Evolutionary conservation across 2,113 vertebrate species (phyloP).

Genomic region (Spea multiplicata): DNA sequence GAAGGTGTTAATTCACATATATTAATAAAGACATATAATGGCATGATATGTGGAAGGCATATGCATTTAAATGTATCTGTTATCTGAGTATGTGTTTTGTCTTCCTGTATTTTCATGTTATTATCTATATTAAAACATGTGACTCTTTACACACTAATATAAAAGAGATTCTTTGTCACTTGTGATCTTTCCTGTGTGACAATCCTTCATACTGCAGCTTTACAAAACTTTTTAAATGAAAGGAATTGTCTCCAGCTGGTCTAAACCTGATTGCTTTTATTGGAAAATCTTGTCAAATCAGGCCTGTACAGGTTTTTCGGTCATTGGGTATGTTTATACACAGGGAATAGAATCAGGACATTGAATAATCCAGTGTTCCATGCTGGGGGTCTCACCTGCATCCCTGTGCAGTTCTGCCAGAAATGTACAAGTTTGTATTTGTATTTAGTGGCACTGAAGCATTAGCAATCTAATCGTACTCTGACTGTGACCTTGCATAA

Average conservation of each 20-base stretch:
- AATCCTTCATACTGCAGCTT: background rate
- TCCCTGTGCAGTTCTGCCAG: background rate
- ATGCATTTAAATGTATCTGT: too few relatives aligned
- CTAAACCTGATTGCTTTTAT: background rate
- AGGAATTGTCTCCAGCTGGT: background rate
- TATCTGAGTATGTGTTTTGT: too few relatives aligned
- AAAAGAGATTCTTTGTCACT: too few relatives aligned
- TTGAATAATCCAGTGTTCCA: slow-evolving; percentile 1
- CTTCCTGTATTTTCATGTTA: too few relatives aligned
- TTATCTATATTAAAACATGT: too few relatives aligned
- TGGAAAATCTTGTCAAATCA: background rate
- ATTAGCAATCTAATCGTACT: background rate
- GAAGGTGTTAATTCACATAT: too few relatives aligned
- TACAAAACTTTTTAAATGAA: background rate
- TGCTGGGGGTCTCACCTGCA: slow-evolving; percentile 9
- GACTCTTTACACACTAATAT: too few relatives aligned
- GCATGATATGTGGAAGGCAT: too few relatives aligned
- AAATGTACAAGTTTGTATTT: background rate
- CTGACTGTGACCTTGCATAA: background rate
- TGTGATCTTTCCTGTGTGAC: background rate
- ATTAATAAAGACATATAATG: too few relatives aligned
- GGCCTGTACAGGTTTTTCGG: background rate
- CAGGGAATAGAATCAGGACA: background rate
- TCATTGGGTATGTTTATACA: slow-evolving; percentile 10
- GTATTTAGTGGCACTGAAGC: background rate